Percentiles rank a stretch among this genome's conserved stretches.
phyloP scores from a whole-genome alignment of 2,113 vertebrate genomes.

The Hippocampus abdominalis region DNA sequence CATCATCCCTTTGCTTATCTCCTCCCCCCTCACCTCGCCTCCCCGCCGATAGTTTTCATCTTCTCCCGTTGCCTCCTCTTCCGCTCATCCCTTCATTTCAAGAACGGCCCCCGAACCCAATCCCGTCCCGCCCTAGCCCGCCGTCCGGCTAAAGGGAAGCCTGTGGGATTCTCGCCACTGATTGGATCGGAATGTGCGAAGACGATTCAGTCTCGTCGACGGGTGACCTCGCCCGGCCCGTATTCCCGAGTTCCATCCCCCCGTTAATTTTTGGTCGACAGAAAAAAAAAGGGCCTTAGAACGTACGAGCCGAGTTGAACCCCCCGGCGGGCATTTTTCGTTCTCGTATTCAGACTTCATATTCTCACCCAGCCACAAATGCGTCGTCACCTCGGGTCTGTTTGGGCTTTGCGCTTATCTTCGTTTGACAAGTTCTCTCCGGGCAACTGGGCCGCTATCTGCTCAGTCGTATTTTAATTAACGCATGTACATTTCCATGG shows the following conservation, averaged over 20 bases:
- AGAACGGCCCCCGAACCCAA: not conserved
- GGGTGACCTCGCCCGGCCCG: not conserved
- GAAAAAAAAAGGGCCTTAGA: no score
- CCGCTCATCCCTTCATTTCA: not conserved
- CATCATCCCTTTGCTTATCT: slow-evolving; percentile 61
- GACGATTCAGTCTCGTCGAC: not conserved
- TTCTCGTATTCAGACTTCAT: slow-evolving; percentile 13
- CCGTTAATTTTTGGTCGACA: no score
- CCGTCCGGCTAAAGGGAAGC: slow-evolving; percentile 6
- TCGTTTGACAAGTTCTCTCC: slow-evolving; percentile 33
- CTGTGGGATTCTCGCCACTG: slow-evolving; percentile 39
- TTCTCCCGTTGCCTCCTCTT: slow-evolving; percentile 20
- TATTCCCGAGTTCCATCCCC: not conserved
- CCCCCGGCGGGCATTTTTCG: not conserved
- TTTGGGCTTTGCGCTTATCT: slow-evolving; percentile 24
- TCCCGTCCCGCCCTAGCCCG: slow-evolving; percentile 5
- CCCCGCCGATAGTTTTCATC: slow-evolving; percentile 22
- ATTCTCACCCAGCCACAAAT: slow-evolving; percentile 1
- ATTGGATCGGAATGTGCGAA: slow-evolving; percentile 33
- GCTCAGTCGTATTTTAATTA: slow-evolving; percentile 57
- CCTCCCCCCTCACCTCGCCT: slow-evolving; percentile 17
- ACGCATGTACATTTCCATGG: slow-evolving; percentile 60
- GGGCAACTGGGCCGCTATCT: slow-evolving; percentile 31
- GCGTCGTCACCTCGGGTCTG: slow-evolving; percentile 16
- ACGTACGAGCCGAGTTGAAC: no score